These are phyloP conservation scores for Cryptops parisi DNA, from an alignment of 2,888 invertebrate species.

Conservation along the genomic window DNA sequence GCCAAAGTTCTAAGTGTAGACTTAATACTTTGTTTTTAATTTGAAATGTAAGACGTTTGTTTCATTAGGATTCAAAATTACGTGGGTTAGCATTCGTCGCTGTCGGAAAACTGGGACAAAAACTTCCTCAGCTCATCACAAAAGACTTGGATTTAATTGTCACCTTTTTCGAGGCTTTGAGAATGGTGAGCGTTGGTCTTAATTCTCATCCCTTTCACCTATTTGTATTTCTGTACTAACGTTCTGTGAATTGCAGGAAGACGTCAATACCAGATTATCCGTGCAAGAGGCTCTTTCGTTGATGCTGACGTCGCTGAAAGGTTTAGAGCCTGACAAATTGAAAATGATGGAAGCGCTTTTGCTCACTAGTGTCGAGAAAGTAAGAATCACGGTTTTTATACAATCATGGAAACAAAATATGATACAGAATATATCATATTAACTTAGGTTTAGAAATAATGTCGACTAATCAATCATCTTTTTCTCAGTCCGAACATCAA, in stretches of 20 bases:
- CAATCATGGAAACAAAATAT: too few species aligned
- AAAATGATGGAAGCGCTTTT: conserved; percentile 46
- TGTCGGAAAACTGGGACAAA: conserved; percentile 47
- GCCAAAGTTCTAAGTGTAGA: conserved; percentile 6
- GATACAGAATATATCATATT: too few species aligned
- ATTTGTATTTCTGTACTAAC: conserved; percentile 11
- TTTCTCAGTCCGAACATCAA: conserved; percentile 44
- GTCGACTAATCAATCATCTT: not conserved
- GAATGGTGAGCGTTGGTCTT: conserved; percentile 24
- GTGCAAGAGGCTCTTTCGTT: conserved; percentile 52
- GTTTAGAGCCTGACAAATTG: conserved; percentile 26
- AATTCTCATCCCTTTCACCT: not conserved
- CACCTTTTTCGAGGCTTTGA: conserved; percentile 34
- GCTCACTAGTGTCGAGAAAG: conserved; percentile 57
- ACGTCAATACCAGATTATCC: conserved; percentile 43
- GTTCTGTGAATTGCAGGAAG: too few species aligned
- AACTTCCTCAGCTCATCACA: conserved; percentile 44
- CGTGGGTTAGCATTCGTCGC: conserved; percentile 56
- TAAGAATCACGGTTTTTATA: conserved; percentile 24
- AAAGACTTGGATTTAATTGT: conserved; percentile 47
- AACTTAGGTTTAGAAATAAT: not conserved
- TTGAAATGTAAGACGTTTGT: not conserved
- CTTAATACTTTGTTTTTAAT: not conserved
- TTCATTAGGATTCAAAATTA: conserved; percentile 33
- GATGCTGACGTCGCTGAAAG: conserved; percentile 48